These are phyloP conservation scores for Clinocottus analis DNA, from an alignment of 2,113 vertebrate species.

Conservation along the genomic window DNA sequence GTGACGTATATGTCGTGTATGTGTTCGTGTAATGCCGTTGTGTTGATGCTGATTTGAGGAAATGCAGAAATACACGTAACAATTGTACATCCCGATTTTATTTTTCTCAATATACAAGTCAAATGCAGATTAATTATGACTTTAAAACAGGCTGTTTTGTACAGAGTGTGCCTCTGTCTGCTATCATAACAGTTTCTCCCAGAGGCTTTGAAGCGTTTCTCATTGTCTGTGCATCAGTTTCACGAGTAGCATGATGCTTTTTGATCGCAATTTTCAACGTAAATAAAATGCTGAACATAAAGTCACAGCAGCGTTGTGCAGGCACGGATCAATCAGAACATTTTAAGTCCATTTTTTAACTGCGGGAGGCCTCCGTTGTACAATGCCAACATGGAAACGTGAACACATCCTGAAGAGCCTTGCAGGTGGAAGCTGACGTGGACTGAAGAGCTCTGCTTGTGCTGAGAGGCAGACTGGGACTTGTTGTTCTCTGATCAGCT, in stretches of 20 bases:
- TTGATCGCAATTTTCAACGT: slow-evolving; percentile 40
- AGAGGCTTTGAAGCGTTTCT: slow-evolving; percentile 19
- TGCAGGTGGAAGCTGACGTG: slow-evolving; percentile 41
- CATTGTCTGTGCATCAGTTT: slow-evolving; percentile 13
- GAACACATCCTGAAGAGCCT: slow-evolving; percentile 1
- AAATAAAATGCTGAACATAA: slow-evolving; percentile 34
- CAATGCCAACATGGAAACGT: slow-evolving; percentile 4
- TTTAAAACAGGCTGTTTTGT: neutral
- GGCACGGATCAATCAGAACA: slow-evolving; percentile 22
- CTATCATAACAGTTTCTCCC: slow-evolving; percentile 28
- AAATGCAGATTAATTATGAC: slow-evolving; percentile 3
- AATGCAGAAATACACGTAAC: slow-evolving; percentile 26
- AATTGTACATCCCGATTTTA: slow-evolving; percentile 37
- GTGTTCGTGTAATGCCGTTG: neutral
- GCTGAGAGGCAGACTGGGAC: slow-evolving; percentile 82
- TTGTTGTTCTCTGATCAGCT: slow-evolving; percentile 79
- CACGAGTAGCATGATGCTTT: slow-evolving; percentile 2
- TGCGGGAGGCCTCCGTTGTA: slow-evolving; percentile 3
- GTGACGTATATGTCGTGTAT: neutral
- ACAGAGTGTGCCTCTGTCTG: slow-evolving; percentile 10
- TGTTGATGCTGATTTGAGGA: slow-evolving; percentile 16
- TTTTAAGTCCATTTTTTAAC: slow-evolving; percentile 27
- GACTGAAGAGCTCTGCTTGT: slow-evolving; percentile 66
- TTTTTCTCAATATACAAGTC: slow-evolving; percentile 29
- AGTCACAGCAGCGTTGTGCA: neutral